Evolutionary conservation across 2,113 vertebrate species (phyloP).

Genomic region (Pelecanus crispus): DNA sequence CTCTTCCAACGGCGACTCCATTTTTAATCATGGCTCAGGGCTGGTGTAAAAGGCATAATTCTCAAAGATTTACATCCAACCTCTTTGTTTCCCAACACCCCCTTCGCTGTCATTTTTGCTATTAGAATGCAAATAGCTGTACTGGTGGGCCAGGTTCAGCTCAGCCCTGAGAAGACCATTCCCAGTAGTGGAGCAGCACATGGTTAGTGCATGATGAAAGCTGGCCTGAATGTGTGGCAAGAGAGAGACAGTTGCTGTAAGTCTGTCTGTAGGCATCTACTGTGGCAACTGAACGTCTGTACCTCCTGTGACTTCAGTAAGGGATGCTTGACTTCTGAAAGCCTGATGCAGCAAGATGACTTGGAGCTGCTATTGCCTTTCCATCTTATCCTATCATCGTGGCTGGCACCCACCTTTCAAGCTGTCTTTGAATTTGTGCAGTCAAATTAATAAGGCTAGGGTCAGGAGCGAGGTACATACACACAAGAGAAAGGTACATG

Average conservation of each 20-base stretch:
- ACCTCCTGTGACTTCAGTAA: not conserved
- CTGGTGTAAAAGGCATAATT: not conserved
- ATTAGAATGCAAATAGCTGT: not conserved
- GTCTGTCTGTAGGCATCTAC: not conserved
- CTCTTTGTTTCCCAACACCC: not conserved
- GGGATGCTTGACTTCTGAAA: not conserved
- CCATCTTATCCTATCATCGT: not conserved
- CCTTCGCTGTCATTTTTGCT: not conserved
- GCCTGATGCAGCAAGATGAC: not conserved
- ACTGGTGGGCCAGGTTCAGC: not conserved
- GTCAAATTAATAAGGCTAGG: not conserved
- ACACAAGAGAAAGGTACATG: not conserved
- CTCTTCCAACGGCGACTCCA: not conserved
- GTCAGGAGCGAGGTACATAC: not conserved
- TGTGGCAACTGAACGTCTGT: not conserved
- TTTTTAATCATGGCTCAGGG: not conserved
- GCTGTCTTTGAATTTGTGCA: not conserved
- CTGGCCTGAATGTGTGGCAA: not conserved
- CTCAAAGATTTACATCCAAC: not conserved
- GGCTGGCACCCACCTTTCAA: not conserved
- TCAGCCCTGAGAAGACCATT: not conserved
- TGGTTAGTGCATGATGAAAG: not conserved
- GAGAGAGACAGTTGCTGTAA: not conserved
- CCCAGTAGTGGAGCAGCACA: not conserved
- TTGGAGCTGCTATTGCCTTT: not conserved